Percentiles rank a stretch among this genome's conserved stretches.
These are phyloP conservation scores for Hirtodrosophila cameraria DNA, from an alignment of 2,888 invertebrate genomes.

Conservation along the genomic window DNA sequence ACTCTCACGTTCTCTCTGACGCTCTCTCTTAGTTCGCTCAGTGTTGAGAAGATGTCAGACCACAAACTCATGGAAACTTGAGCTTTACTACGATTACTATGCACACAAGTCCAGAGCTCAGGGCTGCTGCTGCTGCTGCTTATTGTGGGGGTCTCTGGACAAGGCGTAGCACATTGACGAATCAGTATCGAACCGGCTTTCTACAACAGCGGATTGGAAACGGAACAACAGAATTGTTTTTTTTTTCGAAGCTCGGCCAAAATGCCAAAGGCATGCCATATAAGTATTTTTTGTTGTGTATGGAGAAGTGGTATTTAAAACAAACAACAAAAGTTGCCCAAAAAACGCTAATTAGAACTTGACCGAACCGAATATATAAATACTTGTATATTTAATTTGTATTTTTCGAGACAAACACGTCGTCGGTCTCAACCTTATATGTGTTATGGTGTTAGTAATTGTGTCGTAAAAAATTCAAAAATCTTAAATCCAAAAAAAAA, in stretches of 20 bases:
- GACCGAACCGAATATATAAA: constrained; percentile 36
- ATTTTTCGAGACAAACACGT: constrained; percentile 17
- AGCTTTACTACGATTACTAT: constrained; percentile 77
- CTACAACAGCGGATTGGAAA: constrained; percentile 81
- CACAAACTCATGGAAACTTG: constrained; percentile 42
- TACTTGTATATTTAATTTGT: constrained; percentile 43
- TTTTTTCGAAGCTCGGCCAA: constrained; percentile 47
- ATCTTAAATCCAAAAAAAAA: constrained; percentile 38
- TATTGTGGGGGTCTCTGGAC: constrained; percentile 55
- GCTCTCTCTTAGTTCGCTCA: constrained; percentile 40
- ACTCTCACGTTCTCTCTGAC: constrained; percentile 28
- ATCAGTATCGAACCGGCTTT: constrained; percentile 84
- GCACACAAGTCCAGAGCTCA: constrained; percentile 38
- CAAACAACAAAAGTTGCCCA: constrained; percentile 38
- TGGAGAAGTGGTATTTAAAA: constrained; percentile 44
- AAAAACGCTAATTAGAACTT: constrained; percentile 58
- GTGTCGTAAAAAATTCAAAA: constrained; percentile 41
- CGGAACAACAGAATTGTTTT: constrained; percentile 60
- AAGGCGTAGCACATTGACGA: constrained; percentile 71
- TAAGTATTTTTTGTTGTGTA: constrained; percentile 25
- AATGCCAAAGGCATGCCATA: constrained; percentile 50
- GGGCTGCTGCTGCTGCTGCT: constrained; percentile 45
- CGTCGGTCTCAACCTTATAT: constrained; percentile 8
- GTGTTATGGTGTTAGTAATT: constrained; percentile 21
- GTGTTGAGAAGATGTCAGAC: background rate